phyloP scores from a whole-genome alignment of 2,888 invertebrate genomes.

The Hemistola chrysoprasaria region DNA sequence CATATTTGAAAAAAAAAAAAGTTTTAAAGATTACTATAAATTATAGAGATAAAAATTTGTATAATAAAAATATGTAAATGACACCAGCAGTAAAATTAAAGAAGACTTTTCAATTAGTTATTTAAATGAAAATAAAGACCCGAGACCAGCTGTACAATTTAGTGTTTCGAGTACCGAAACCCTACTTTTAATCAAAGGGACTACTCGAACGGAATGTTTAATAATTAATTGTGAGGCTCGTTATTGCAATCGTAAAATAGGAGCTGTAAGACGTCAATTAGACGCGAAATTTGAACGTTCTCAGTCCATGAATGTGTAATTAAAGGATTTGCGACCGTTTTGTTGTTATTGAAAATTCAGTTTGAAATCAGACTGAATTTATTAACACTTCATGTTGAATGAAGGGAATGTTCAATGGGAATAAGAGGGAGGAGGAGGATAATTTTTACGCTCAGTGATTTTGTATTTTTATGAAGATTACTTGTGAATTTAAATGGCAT shows the following conservation, averaged over 20 bases:
- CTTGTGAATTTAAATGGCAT: no score
- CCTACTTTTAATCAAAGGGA: slow-evolving; percentile 27
- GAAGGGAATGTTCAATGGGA: no score
- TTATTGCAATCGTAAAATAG: slow-evolving; percentile 52
- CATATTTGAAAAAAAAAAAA: no score
- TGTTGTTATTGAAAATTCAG: slow-evolving; percentile 47
- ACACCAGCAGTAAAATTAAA: no score
- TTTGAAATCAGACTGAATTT: slow-evolving; percentile 24
- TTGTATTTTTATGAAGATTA: no score
- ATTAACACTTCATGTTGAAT: no score
- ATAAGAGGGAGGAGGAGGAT: no score
- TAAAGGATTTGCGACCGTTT: slow-evolving; percentile 37
- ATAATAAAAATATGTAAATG: no score
- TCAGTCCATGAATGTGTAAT: slow-evolving; percentile 56
- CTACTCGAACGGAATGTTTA: slow-evolving; percentile 37
- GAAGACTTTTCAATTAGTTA: no score
- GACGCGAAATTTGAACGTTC: slow-evolving; percentile 48
- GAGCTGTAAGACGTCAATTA: slow-evolving; percentile 57
- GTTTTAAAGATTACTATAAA: no score
- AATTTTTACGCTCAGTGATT: no score
- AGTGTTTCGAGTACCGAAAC: slow-evolving; percentile 4
- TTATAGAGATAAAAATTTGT: no score
- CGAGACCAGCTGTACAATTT: not conserved
- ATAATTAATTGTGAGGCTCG: slow-evolving; percentile 55
- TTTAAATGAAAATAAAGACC: not conserved